These are phyloP conservation scores for Nemotelus nigrinus DNA, from an alignment of 2,888 invertebrate genomes.

Conservation along the genomic window DNA sequence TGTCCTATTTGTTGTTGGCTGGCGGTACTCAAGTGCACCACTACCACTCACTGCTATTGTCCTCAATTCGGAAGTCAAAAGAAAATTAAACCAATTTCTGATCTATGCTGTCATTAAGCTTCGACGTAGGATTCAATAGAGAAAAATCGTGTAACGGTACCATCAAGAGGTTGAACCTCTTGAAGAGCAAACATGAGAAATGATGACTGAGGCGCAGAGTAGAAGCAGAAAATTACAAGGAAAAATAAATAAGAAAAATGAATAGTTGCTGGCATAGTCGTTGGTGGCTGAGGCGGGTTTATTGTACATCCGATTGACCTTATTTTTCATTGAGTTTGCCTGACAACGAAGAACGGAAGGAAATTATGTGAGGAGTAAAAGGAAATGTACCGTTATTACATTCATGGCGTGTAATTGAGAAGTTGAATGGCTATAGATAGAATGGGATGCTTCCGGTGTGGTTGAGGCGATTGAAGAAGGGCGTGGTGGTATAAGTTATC, in stretches of 20 bases:
- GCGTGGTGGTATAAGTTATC: too few relatives aligned
- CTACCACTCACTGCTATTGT: neutral
- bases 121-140: too few relatives aligned
- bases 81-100: constrained; percentile 33
- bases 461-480: too few relatives aligned
- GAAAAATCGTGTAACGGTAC: too few relatives aligned
- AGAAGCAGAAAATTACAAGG: neutral
- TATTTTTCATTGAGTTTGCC: neutral
- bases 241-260: constrained; percentile 1
- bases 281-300: neutral
- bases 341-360: neutral
- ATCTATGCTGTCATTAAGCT: constrained; percentile 21
- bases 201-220: too few relatives aligned
- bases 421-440: neutral
- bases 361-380: constrained; percentile 2
- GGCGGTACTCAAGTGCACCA: neutral
- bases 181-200: too few relatives aligned
- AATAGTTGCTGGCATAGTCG: constrained; percentile 1
- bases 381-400: constrained; percentile 18
- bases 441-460: too few relatives aligned
- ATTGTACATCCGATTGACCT: constrained; percentile 17
- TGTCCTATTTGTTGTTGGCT: too few relatives aligned
- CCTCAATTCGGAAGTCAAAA: neutral
- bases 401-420: constrained; percentile 3
- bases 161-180: too few relatives aligned